Base-by-base conservation (phyloP, 2,113 vertebrate genomes). In the Pycnonotus jocosus region DNA sequence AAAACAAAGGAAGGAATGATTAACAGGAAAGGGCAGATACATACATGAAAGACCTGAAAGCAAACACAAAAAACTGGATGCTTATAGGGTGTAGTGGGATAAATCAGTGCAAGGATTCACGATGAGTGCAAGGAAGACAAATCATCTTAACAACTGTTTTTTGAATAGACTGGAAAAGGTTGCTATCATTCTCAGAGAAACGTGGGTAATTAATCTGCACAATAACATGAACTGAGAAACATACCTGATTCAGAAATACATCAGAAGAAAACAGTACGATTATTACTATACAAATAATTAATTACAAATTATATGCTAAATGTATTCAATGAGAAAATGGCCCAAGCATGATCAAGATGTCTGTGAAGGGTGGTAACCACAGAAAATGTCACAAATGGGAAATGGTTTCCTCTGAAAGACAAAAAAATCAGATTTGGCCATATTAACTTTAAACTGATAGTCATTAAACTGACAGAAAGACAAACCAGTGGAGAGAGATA, bases 121-220 rank as follows among this genome's bases (percentile, higher is more conserved):
- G 51, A 71, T 35, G 73, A 92, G 81, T n/a, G 53, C 54, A 88
- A 91, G 81, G 44, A 86, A 79, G 84, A 93, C 45, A 81, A 88
- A 96, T 93, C 70, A 76, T 86, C 58, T 71, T 93, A 96, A 87
- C 81, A 92, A 92, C 27, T 65, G 25, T 81, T 53, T 79, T 95
- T 85, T 70, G 66, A 88, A 86, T 31, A 78, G 71, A 54, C 16
- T 95, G 50, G 54, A 50, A 85, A 65, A 77, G 7, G 42, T 82
- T 80, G 44, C 62, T 54, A 50, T 79, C 71, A 35, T 90, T 93
- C 38, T 86, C 30, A 81, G 38, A 80, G n/a, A 88, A 61, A 37
- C 76, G 48, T 0, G 0, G 7, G 35, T 77, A 87, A 87, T 82
- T 92, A 87, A 92, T 90, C 70, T 73, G 35, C 51, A 72, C 35